Percentiles rank a stretch among this genome's conserved stretches.
phyloP scores from a whole-genome alignment of 2,797 vertebrate species.

The Thunnus albacares region DNA sequence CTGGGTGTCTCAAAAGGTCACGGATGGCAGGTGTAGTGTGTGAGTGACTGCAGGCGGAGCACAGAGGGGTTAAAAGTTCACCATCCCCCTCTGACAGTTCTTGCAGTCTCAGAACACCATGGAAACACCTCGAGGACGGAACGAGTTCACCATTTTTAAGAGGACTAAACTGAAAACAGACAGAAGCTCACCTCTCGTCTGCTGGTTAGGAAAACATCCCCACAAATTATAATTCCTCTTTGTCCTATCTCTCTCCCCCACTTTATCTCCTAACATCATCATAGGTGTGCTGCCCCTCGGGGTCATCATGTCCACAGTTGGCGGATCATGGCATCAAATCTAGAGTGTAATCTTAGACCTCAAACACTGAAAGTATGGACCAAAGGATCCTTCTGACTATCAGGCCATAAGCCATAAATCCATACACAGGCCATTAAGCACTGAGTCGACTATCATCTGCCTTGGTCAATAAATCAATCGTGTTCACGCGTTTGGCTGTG shows the following conservation, averaged over 20 bases:
- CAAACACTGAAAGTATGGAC: slow-evolving; percentile 41
- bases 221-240: background rate
- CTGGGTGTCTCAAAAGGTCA: slow-evolving; percentile 7
- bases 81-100: slow-evolving; percentile 68
- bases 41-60: slow-evolving; percentile 84
- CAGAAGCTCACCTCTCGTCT: background rate
- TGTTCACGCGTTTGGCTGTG: slow-evolving; percentile 40
- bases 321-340: slow-evolving; percentile 49
- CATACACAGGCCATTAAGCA: slow-evolving; percentile 65
- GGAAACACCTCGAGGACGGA: slow-evolving; percentile 13
- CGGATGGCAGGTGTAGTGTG: slow-evolving; percentile 1
- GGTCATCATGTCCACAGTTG: slow-evolving; percentile 22
- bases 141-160: background rate
- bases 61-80: slow-evolving; percentile 76
- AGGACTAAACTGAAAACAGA: slow-evolving; percentile 10
- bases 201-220: too few species aligned
- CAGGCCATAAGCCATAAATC: slow-evolving; percentile 46
- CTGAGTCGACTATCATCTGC: slow-evolving; percentile 36
- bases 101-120: slow-evolving; percentile 81
- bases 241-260: background rate
- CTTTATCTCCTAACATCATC: background rate
- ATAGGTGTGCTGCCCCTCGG: slow-evolving; percentile 11
- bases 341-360: slow-evolving; percentile 48
- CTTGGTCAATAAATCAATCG: slow-evolving; percentile 65
- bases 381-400: slow-evolving; percentile 43